Conservation (phyloP, 1,140 invertebrate species). For the Drosophila yakuba region DNA sequence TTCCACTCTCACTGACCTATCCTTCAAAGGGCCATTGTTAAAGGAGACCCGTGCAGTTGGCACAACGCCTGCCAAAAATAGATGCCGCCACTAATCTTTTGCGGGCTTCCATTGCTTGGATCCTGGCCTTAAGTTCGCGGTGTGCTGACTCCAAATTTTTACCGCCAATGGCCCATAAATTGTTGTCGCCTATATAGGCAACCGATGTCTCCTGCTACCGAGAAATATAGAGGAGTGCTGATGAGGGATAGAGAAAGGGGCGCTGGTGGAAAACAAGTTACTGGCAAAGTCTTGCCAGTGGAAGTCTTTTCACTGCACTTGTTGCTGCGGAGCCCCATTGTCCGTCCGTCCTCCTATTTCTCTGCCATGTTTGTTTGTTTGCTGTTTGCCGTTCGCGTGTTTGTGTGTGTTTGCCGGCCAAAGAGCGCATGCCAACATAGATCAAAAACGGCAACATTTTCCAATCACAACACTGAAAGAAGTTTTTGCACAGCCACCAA, state of each 20-base stretch:
- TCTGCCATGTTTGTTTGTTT: constrained; percentile 29
- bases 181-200: constrained; percentile 52
- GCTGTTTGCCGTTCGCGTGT: constrained; percentile 5
- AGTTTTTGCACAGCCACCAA: background rate
- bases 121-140: constrained; percentile 14
- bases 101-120: constrained; percentile 21
- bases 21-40: constrained; percentile 9
- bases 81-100: constrained; percentile 45
- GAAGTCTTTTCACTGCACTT: constrained; percentile 74
- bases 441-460: constrained; percentile 78
- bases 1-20: background rate
- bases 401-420: constrained; percentile 55
- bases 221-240: background rate
- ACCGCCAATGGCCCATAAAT: constrained; percentile 74
- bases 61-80: constrained; percentile 47
- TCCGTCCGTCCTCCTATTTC: constrained; percentile 29
- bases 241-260: constrained; percentile 5
- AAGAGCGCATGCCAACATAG: constrained; percentile 76
- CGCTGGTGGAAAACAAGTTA: constrained; percentile 64
- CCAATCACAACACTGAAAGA: constrained; percentile 37
- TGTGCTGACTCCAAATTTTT: constrained; percentile 55
- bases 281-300: background rate
- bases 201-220: constrained; percentile 31
- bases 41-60: constrained; percentile 16
- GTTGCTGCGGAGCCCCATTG: constrained; percentile 58